Base-by-base conservation (phyloP, 2,797 vertebrate genomes). In the Poeciliopsis presidionis region DNA sequence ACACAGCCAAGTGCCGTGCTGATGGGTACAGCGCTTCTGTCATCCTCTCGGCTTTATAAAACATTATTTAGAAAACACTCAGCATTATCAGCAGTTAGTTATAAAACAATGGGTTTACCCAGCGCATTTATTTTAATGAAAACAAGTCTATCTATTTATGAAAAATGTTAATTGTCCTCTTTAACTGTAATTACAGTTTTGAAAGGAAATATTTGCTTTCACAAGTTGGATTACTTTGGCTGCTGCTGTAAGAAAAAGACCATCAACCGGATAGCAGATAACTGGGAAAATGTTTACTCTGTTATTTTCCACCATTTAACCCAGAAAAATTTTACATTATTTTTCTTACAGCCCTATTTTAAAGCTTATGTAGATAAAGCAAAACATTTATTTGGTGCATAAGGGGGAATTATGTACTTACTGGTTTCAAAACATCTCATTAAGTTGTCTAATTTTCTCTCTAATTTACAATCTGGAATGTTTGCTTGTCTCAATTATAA, bases 121-220 rank as follows among this genome's bases (percentile, higher is more conserved):
- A 79, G 74, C 65, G 16, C 39, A 36, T 91, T 91, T 59, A 85
- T 93, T 89, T 89, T 85, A 83, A 88, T 84, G 72, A 84, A 89
- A 88, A 86, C 79, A 49, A 71, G 75, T 91, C 92, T 92, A 90
- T 92, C 89, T 88, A 89, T 92, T 91, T 89, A 79, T 87, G 79
- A 73, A 73, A 90, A 86, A 86, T 84, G 82, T 86, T 89, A 87
- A 88, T 90, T 85, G 73, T 87, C 77, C 75, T 86, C 74, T 84
- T 89, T 85, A 28, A 87, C 72, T 82, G 76, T 69, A 75, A 73
- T 86, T 84, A 77, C 76, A 71, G 70, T 83, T 82, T 80, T 76
- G 75, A 82, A 77, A 75, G 5, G 80, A 85, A 84, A 88, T 73
- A 81, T 84, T 79, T 86, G 72, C 79, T 53, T 75, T 57, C 16